Base-by-base conservation (phyloP, 2,113 vertebrate species). In the Brachypodius melanocephalos region DNA sequence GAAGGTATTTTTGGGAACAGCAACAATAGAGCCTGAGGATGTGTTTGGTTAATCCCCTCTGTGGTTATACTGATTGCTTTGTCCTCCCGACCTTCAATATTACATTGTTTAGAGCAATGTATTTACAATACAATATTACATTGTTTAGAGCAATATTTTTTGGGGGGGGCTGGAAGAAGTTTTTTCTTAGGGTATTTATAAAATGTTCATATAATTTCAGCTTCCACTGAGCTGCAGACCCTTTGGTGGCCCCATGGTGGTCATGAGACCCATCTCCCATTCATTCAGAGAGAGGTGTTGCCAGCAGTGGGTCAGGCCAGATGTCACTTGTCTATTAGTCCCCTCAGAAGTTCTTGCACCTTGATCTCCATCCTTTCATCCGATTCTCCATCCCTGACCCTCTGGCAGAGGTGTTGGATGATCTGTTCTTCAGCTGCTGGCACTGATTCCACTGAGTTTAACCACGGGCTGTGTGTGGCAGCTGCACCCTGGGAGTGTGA, bases 41-140 rank as follows among this genome's bases (percentile, higher is more conserved):
- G 14, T 51, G 19, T 46, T 36, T 38, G 18, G 19, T 78, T 81
- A 40, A 57, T 63, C 12, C 42, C 12, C 14, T 62, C 43, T 43
- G 9, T 1, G 8, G 12, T 72, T 78, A 48, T 66, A 55, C 45
- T 0, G 0, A 42, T 58, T 59, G 7, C 1, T 1, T 89, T 73
- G 48, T 69, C 34, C 24, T 65, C 36, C 58, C 80, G 67, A 66
- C 46, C 17, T 76, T 88, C 22, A 36, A 8, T 15, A 26, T 73
- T 22, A 12, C 14, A 6, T 11, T 80, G 15, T 46, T 66, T 42
- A 58, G 14, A 66, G 34, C n/a, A n/a, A n/a, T n/a, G n/a, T n/a
- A n/a, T n/a, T n/a, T n/a, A n/a, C n/a, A n/a, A n/a, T n/a, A n/a
- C n/a, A n/a, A 8, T 15, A 26, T 73, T 22, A 12, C 14, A 6